Percentiles rank a stretch among this genome's conserved stretches.
Conservation (phyloP, 1,140 invertebrate species). For the Drosophila parvula region DNA sequence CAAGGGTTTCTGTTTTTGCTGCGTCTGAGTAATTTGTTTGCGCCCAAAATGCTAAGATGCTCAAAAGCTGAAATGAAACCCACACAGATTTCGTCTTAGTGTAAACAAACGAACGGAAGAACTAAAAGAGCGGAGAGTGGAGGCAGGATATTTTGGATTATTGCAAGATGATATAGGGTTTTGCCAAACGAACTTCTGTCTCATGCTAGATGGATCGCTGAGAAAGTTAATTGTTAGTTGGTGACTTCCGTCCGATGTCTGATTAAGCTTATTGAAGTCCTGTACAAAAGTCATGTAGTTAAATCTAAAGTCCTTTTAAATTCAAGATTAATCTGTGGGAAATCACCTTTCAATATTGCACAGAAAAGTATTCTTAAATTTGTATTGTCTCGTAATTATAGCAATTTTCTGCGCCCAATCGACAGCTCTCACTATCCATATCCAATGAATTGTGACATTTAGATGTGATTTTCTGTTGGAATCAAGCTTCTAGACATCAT, state of each 20-base stretch:
- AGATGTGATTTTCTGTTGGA: too few relatives aligned
- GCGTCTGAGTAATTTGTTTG: conserved; percentile 71
- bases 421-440: background rate
- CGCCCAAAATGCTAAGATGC: conserved; percentile 56
- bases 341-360: background rate
- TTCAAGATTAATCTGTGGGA: background rate
- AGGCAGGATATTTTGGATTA: conserved; percentile 18
- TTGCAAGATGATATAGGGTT: conserved; percentile 2
- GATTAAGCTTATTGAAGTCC: too few relatives aligned
- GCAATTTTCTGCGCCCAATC: too few relatives aligned
- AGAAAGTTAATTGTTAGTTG: too few relatives aligned
- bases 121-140: background rate
- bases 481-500: background rate
- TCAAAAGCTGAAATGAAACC: conserved; percentile 71
- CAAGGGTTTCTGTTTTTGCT: conserved; percentile 62
- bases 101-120: conserved; percentile 57
- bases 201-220: background rate
- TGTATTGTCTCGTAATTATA: too few relatives aligned
- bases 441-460: background rate
- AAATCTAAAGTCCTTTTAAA: background rate
- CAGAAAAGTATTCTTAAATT: background rate
- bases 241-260: too few relatives aligned
- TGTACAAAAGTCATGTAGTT: too few relatives aligned
- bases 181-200: background rate
- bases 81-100: conserved; percentile 58